Evolutionary conservation across 2,888 invertebrate genomes (phyloP).

Genomic region (Cerceris rybyensis): DNA sequence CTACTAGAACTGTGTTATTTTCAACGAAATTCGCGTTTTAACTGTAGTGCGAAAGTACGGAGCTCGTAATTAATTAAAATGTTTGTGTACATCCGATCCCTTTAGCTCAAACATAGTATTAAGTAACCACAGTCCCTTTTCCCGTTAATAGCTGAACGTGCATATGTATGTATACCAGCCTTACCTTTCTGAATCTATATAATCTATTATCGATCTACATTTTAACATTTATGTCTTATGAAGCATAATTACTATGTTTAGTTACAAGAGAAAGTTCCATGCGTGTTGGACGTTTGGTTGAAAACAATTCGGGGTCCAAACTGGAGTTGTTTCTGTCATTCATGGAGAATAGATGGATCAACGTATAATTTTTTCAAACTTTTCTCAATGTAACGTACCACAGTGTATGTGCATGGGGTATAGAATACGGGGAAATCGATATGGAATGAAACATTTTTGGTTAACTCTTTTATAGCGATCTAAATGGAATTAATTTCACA

Average conservation of each 20-base stretch:
- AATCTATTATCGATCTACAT: constrained; percentile 1
- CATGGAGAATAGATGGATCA: neutral
- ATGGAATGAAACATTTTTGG: too few species aligned
- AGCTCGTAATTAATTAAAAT: constrained; percentile 3
- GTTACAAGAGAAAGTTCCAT: neutral
- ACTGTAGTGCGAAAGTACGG: neutral
- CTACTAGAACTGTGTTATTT: neutral
- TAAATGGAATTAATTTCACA: too few species aligned
- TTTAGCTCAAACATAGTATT: constrained; percentile 1
- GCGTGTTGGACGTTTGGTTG: neutral
- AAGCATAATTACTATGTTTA: neutral
- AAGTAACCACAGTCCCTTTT: constrained; percentile 2
- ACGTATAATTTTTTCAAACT: too few species aligned
- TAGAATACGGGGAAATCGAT: too few species aligned
- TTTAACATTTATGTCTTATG: neutral
- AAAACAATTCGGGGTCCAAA: neutral
- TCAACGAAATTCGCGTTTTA: neutral
- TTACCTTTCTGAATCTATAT: neutral
- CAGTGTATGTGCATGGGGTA: too few species aligned
- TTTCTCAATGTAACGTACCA: too few species aligned
- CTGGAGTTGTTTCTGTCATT: neutral
- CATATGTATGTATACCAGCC: neutral
- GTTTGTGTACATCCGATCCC: neutral
- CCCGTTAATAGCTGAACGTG: neutral
- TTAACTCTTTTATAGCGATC: too few species aligned